Evolutionary conservation across 2,113 vertebrate species (phyloP), one percentile per base, ranked within the genome.

Genomic region (Actenoides hombroni): DNA sequence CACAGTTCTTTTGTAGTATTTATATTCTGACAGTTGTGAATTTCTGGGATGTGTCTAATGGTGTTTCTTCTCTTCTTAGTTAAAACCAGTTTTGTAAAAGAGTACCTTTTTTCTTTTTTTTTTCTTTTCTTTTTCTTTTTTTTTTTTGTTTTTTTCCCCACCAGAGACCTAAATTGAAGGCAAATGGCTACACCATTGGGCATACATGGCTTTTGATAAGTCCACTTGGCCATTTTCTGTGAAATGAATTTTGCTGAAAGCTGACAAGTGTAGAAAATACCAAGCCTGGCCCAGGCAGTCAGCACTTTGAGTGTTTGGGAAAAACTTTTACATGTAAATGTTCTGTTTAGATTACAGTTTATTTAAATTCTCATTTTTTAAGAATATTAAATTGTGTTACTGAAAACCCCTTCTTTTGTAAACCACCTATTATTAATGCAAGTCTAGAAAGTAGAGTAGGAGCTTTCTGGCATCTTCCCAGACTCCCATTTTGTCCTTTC

Each of bases 401-500:
- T 88, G 69, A 4, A 83, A 80, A 94, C 8, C 20, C 74, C 42
- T 42, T 83, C 35, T 77, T 83, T 70, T 77, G 16, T 78, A 83
- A 77, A 94, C 37, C 59, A 83, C 51, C 48, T 86, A 64, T 71
- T 95, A 80, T 63, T 90, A 86, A 86, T 81, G 56, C 49, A 51
- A 71, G 56, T 80, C 59, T 69, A 78, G 68, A 88, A 96, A 80
- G 85, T 42, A 67, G 90, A 94, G 53, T 46, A 59, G 64, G 68
- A 95, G 39, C 83, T 86, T 83, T 68, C 80, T 91, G 75, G 83
- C 85, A 83, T 64, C 54, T 68, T 83, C 76, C 54, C 79, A 93
- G n/a, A 69, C 73, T 84, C 80, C 81, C 81, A 40, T 88, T 92
- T 92, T 95, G 88, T 90, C 88, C 88, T 90, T 90, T 92, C 60